A percentile compares a stretch with the other conserved stretches of the same genome.
phyloP scores from a whole-genome alignment of 64 coral and sea anemone genomes.

The Cladopsammia gracilis region DNA sequence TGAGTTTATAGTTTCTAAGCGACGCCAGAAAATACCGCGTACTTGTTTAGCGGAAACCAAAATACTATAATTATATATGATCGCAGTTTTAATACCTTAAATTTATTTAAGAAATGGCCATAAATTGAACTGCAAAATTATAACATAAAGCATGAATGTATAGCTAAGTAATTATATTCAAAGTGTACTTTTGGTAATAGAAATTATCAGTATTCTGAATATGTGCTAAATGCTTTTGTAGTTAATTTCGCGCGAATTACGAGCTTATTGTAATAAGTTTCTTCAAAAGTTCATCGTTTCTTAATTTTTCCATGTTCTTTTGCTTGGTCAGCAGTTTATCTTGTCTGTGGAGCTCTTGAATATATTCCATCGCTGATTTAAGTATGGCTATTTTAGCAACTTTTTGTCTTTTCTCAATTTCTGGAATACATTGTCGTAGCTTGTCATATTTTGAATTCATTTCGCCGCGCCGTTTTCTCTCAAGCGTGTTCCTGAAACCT shows the following conservation, averaged over 20 bases:
- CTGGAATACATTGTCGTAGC: conserved; percentile 45
- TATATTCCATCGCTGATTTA: conserved; percentile 33
- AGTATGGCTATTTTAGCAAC: conserved; percentile 57
- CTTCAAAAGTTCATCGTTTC: conserved; percentile 33
- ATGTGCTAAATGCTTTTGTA: background rate
- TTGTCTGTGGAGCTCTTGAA: conserved; percentile 27
- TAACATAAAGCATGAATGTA: no score
- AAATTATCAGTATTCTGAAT: no score
- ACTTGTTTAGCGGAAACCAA: no score
- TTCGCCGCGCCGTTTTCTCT: conserved; percentile 56
- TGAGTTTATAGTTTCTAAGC: no score
- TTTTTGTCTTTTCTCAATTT: conserved; percentile 44
- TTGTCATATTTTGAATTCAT: conserved; percentile 69
- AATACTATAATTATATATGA: no score
- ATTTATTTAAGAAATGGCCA: no score
- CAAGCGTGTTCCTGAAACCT: conserved; percentile 39
- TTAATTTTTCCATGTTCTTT: conserved; percentile 31
- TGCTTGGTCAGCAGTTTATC: conserved; percentile 7
- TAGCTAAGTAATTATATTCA: no score
- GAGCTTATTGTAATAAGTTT: conserved; percentile 42
- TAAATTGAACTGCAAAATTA: no score
- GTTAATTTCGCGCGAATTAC: background rate
- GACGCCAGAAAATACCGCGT: no score
- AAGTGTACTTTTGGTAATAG: no score
- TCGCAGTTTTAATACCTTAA: no score